Conservation (phyloP, 2,888 invertebrate genomes). For the Himalopsyche anomala region DNA sequence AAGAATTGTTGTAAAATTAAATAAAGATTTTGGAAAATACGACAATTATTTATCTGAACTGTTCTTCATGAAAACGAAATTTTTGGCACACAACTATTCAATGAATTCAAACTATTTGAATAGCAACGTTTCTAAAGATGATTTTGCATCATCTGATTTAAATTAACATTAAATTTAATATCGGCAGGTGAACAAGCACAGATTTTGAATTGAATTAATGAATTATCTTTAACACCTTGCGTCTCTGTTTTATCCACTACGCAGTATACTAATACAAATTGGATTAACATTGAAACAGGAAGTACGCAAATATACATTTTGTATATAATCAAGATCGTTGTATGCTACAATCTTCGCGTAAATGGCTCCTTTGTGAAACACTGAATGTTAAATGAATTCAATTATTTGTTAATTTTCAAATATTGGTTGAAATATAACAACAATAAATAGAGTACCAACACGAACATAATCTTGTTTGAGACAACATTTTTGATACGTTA, state of each 20-base stretch:
- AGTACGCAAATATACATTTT: conserved; percentile 1
- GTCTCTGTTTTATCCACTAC: not conserved
- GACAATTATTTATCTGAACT: too few relatives aligned
- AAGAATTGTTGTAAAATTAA: not conserved
- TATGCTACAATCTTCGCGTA: not conserved
- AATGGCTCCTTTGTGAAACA: conserved; percentile 11
- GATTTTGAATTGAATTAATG: conserved; percentile 5
- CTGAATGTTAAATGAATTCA: not conserved
- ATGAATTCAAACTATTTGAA: not conserved
- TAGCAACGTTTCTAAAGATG: not conserved
- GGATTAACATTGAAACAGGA: conserved; percentile 16
- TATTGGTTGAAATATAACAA: not conserved
- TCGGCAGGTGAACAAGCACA: conserved; percentile 3
- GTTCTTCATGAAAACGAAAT: not conserved
- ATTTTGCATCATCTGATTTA: not conserved
- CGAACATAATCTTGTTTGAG: not conserved
- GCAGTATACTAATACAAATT: conserved; percentile 8
- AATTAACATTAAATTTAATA: not conserved
- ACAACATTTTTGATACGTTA: not conserved
- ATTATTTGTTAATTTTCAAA: conserved; percentile 17
- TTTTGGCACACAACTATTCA: not conserved
- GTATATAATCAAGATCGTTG: conserved; percentile 28
- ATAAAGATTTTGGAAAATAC: too few relatives aligned
- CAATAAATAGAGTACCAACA: not conserved
- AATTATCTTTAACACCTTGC: conserved; percentile 18